Evolutionary conservation across 1,140 invertebrate genomes (phyloP), one percentile per base, ranked within the genome.

Genomic region (Leptestheria dahalacensis): DNA sequence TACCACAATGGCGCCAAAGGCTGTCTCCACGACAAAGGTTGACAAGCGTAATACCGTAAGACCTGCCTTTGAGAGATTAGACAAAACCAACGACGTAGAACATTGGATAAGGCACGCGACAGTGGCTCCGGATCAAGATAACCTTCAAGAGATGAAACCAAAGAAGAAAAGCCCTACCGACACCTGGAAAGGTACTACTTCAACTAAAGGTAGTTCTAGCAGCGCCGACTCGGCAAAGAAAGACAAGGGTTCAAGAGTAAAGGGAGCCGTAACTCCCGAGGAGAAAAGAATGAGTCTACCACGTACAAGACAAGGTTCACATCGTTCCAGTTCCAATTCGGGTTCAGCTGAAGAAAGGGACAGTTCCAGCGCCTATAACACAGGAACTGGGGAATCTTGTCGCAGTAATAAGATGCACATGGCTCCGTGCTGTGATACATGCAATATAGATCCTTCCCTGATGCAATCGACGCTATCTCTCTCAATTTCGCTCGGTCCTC

Each of bases 311-410:
- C 29, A 26, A 41, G n/a, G 48, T 18, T 29, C 28, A 33, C 18
- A 52, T 29, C 48, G 58, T 41, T 49, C 47, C 0, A 53, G 49
- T 18, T 52, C 48, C 18, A 52, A 50, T 29, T 72, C 70, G 3
- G 72, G 71, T 12, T 78, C 79, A 60, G 61, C 47, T 24, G 65
- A 66, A 55, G 80, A 81, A 49, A 76, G 81, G 53, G 79, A 83
- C 61, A 82, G 79, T 21, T 83, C 83, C 24, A 84, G 81, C 70
- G 84, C 84, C 53, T 86, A 86, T 66, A 88, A 86, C 64, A 86
- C 84, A 1, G 58, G 58, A 24, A 60, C 58, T 10, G 85, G 83
- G 1, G 84, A 84, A 61, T 82, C 81, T 1, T 84, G 82, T 64
- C 80, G 84, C 57, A 85, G 83, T 65, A 84, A 82, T 58, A 82